Evolutionary conservation across 2,888 invertebrate species (phyloP).

Genomic region (Bombyx huttoni): DNA sequence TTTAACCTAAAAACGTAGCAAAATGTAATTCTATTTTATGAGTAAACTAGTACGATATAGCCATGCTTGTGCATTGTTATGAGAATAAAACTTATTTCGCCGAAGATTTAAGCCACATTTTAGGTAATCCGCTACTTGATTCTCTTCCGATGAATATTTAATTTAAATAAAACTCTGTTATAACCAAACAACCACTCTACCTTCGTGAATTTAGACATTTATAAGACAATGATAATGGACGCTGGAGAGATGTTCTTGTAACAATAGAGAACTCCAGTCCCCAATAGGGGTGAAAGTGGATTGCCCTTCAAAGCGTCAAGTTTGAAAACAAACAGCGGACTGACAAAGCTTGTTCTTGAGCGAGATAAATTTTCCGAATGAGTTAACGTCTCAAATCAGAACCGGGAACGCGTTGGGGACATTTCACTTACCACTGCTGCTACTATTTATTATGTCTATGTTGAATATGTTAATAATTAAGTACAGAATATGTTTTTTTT

Average conservation of each 20-base stretch:
- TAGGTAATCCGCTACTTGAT: not conserved
- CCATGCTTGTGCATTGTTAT: too few species aligned
- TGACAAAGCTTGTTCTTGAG: slow-evolving; percentile 4
- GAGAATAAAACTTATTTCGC: too few species aligned
- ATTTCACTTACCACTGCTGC: too few species aligned
- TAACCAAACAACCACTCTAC: slow-evolving; percentile 6
- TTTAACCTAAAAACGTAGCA: too few species aligned
- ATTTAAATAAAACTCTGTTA: not conserved
- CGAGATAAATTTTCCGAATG: not conserved
- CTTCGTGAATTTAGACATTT: slow-evolving; percentile 2
- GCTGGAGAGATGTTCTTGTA: slow-evolving; percentile 23
- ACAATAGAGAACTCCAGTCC: slow-evolving; percentile 23
- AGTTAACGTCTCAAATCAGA: not conserved
- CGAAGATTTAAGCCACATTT: not conserved
- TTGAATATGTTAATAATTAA: too few species aligned
- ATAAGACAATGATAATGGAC: slow-evolving; percentile 17
- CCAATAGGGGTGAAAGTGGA: slow-evolving; percentile 18
- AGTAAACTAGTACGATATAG: too few species aligned
- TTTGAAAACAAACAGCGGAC: slow-evolving; percentile 18
- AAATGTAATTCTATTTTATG: too few species aligned
- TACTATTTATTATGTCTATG: too few species aligned
- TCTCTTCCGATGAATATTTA: not conserved
- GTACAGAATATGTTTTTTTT: too few species aligned
- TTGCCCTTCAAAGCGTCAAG: slow-evolving; percentile 21
- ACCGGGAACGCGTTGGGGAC: too few species aligned